A percentile compares a stretch with the other conserved stretches of the same genome.
Evolutionary conservation across 2,113 vertebrate species (phyloP).

Genomic region (Corythoichthys haematopterus): DNA sequence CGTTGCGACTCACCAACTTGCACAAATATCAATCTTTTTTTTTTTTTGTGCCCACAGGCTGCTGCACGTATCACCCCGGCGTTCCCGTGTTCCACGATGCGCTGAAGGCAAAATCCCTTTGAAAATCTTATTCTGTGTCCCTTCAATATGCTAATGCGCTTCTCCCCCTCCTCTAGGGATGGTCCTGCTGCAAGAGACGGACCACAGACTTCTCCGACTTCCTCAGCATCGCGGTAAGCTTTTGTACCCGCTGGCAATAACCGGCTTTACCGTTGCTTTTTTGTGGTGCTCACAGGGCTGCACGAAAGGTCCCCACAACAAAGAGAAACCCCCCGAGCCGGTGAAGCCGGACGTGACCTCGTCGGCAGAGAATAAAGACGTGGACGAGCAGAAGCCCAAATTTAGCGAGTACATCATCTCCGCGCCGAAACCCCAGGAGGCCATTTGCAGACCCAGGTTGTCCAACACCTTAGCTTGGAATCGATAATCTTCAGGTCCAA

Average conservation of each 20-base stretch:
- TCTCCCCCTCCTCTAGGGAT: slow-evolving; percentile 75
- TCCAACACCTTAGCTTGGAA: not conserved
- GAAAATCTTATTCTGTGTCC: slow-evolving; percentile 9
- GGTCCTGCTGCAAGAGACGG: slow-evolving; percentile 96
- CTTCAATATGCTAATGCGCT: not conserved
- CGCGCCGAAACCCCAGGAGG: slow-evolving; percentile 87
- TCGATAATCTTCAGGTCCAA: not conserved
- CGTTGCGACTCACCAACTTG: too few relatives aligned
- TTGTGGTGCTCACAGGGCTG: slow-evolving; percentile 77
- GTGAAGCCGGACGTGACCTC: slow-evolving; percentile 90
- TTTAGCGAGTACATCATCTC: slow-evolving; percentile 90
- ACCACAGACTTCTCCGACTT: slow-evolving; percentile 98
- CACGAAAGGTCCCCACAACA: slow-evolving; percentile 91
- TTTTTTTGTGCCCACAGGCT: slow-evolving; percentile 66
- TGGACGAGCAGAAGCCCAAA: slow-evolving; percentile 79
- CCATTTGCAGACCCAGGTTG: slow-evolving; percentile 89
- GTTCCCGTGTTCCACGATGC: slow-evolving; percentile 97
- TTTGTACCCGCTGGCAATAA: not conserved
- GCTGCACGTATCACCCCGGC: slow-evolving; percentile 90
- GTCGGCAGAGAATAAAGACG: slow-evolving; percentile 81
- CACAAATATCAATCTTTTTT: too few relatives aligned
- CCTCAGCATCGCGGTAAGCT: slow-evolving; percentile 88
- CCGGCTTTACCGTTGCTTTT: slow-evolving; percentile 9
- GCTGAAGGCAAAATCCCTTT: slow-evolving; percentile 79
- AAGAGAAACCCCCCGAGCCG: slow-evolving; percentile 90